Evolutionary conservation across 64 coral and sea anemone species (phyloP), one percentile per base, ranked within the genome.

Genomic region (Dendronephthya gigantea): DNA sequence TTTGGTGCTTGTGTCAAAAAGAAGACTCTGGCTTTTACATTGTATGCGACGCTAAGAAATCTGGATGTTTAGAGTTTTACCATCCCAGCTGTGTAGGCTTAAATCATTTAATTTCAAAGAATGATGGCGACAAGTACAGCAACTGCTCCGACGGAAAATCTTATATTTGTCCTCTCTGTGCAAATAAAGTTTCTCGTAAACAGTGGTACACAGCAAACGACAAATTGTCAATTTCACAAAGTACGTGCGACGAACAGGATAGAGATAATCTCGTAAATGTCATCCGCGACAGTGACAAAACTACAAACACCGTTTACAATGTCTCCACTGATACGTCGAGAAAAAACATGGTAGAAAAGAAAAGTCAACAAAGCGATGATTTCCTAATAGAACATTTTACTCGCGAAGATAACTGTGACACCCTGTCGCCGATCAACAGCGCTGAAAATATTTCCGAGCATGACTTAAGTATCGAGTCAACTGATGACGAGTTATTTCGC

Each of bases 81-180:
- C 72, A 79, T 39, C 72, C 72, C 11, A 34, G 9, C 5, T 79
- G 72, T 33, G 28, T 79, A 28, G 72, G 72, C 32, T 79, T 79
- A 19, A 39, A 79, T 6, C 2, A 19, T 10, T 12, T 79, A 33
- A 79, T 14, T 34, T 79, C 72, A 36, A 39, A 10, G 4, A 12
- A 39, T 28, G 72, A 79, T 36, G 72, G 27, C 9, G 32, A 33
- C 13, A 39, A 34, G 15, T 79, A 79, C 29, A 79, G 72, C 17
- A 79, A 79, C 36, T 79, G 72, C 32, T 39, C 30, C 6, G 72
- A 79, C 17, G 28, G 72, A 79, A 17, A 36, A 33, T 79, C 72
- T 79, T 79, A 79, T 33, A 79, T 79, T 28, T 79, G 72, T 19
- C 72, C 72, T 34, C 36, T 79, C 15, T 79, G 72, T 39, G 36